Base-by-base conservation (phyloP, 2,113 vertebrate species). In the Syrrhaptes paradoxus region DNA sequence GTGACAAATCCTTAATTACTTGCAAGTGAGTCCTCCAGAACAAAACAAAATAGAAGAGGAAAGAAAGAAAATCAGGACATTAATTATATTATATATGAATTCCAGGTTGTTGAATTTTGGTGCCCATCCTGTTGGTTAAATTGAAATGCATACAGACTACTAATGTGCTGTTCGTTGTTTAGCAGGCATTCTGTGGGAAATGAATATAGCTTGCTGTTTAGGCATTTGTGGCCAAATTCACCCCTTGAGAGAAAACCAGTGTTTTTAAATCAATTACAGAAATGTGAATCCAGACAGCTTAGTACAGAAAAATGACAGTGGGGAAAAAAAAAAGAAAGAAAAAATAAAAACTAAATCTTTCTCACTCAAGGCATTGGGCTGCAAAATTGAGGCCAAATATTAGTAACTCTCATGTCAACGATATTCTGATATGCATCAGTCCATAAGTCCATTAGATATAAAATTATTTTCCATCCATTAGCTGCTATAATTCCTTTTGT, bases 281-380 rank as follows among this genome's bases (percentile, higher is more conserved):
- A 76, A 71, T 2, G 3, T 51, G 22, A 87, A 78, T 65, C 14
- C 18, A 45, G 58, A 48, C 11, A 79, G 11, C 10, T 75, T 66
- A 36, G 13, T 43, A 15, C 4, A 49, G 38, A 76, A 13, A 82
- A 85, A 63, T 54, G 19, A 34, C 2, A 34, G 7, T 19, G 24
- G 17, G 16, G 17, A 1, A 1, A 2, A 7, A 8, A 62, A 46
- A 16, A n/a, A 17, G 5, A 9, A 6, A 49, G 1, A 41, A 58
- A 55, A 54, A 55, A 59, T 25, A 55, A 59, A 77, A 55, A 63
- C n/a, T 22, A 82, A 75, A 83, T 6, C 6, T 62, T 79, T 41
- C 5, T 70, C 20, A 31, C 7, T 57, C 18, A 70, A 2, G 7
- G 2, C 6, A 61, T 10, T 52, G 10, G 13, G 10, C 17, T 85